A percentile compares a stretch with the other conserved stretches of the same genome.
phyloP scores from a whole-genome alignment of 2,113 vertebrate genomes.

The Urocynchramus pylzowi region DNA sequence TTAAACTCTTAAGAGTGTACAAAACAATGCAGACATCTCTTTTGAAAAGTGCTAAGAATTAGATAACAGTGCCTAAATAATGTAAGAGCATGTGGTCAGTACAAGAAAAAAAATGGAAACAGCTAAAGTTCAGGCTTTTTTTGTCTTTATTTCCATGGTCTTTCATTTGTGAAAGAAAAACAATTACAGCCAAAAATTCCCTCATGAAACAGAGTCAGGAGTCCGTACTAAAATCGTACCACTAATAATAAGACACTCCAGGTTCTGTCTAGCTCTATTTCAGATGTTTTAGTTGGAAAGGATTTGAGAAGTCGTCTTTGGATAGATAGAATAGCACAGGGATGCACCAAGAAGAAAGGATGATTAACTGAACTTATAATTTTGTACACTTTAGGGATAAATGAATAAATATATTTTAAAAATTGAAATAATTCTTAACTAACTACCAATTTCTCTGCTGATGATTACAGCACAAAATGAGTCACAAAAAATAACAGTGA shows the following conservation, averaged over 20 bases:
- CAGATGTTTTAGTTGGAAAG: not conserved
- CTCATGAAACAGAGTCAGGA: not conserved
- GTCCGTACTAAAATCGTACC: not conserved
- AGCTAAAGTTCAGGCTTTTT: accelerated
- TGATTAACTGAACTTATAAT: not conserved
- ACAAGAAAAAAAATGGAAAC: not conserved
- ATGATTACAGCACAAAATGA: not conserved
- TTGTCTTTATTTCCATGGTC: not conserved
- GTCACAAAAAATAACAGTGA: not conserved
- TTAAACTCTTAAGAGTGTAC: not conserved
- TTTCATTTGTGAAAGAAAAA: not conserved
- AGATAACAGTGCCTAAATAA: not conserved
- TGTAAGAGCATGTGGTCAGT: not conserved
- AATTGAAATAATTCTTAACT: not conserved
- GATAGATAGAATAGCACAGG: not conserved
- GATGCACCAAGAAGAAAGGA: not conserved
- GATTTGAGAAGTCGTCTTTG: not conserved
- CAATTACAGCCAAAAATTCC: not conserved
- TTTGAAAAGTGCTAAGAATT: not conserved
- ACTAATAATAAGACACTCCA: not conserved
- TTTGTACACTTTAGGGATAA: not conserved
- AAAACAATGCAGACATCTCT: not conserved
- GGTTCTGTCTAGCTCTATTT: not conserved
- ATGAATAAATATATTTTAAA: not conserved
- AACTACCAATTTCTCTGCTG: not conserved